These are phyloP conservation scores for Drosophila willistoni DNA, from an alignment of 1,140 invertebrate species.

Conservation along the genomic window DNA sequence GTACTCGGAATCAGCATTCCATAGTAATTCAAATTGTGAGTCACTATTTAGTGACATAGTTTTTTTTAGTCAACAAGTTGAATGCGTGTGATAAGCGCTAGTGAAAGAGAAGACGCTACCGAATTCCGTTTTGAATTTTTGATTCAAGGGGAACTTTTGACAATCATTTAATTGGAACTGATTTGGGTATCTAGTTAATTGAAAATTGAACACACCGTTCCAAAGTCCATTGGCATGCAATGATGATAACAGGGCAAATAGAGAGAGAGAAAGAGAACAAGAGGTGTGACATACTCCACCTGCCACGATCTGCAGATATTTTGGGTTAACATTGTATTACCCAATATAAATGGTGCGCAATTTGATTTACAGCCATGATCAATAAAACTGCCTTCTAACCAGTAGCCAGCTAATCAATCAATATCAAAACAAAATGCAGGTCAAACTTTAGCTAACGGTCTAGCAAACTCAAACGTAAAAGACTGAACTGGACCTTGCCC, in stretches of 20 bases:
- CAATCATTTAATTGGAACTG: constrained; percentile 48
- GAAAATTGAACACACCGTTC: constrained; percentile 61
- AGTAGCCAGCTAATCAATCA: constrained; percentile 58
- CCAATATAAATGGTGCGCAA: constrained; percentile 48
- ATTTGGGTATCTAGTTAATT: constrained; percentile 67
- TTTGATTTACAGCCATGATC: constrained; percentile 66
- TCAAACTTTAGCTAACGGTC: constrained; percentile 48
- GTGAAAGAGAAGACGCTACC: constrained; percentile 45
- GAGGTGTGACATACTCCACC: neutral
- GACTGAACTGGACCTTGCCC: constrained; percentile 72
- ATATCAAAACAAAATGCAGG: constrained; percentile 53
- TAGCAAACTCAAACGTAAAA: neutral
- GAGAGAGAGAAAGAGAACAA: neutral
- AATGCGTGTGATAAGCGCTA: constrained; percentile 55
- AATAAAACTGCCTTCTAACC: constrained; percentile 61
- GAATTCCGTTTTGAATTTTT: constrained; percentile 36
- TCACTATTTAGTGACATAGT: constrained; percentile 46
- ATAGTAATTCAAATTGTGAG: constrained; percentile 33
- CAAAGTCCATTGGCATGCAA: constrained; percentile 57
- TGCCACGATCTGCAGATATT: neutral
- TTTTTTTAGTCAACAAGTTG: constrained; percentile 62
- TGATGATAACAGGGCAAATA: neutral
- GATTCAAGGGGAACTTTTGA: constrained; percentile 42
- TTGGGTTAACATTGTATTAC: constrained; percentile 32
- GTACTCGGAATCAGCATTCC: neutral